phyloP scores from a whole-genome alignment of 2,113 vertebrate genomes.

The Oncorhynchus clarkii region DNA sequence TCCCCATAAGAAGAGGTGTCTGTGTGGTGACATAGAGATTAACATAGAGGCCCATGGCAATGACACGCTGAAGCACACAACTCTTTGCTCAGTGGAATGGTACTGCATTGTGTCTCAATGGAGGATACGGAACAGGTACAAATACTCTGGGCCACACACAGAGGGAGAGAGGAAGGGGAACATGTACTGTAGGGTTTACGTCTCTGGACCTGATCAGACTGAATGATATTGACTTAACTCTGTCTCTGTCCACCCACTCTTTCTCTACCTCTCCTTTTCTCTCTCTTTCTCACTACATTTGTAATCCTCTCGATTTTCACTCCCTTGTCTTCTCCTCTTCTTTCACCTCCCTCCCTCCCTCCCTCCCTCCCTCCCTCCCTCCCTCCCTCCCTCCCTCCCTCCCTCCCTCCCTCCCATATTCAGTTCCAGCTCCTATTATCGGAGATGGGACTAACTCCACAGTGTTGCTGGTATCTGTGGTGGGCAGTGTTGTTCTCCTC shows the following conservation, averaged over 20 bases:
- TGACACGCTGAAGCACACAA: slow-evolving; percentile 53
- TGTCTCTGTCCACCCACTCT: slow-evolving; percentile 5
- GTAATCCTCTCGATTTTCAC: no score
- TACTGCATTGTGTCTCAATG: slow-evolving; percentile 37
- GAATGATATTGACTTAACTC: slow-evolving; percentile 33
- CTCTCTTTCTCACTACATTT: neutral
- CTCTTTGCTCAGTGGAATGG: slow-evolving; percentile 38
- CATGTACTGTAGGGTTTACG: slow-evolving; percentile 16
- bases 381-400: neutral
- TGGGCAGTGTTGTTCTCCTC: slow-evolving; percentile 91
- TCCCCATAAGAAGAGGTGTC: slow-evolving; percentile 1
- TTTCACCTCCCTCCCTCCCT: no score
- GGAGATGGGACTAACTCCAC: slow-evolving; percentile 93
- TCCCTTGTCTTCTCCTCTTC: no score
- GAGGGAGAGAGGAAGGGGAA: slow-evolving; percentile 10
- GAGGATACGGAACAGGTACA: slow-evolving; percentile 5
- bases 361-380: neutral
- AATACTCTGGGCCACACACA: neutral
- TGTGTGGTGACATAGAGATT: slow-evolving; percentile 33
- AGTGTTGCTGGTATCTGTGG: slow-evolving; percentile 89
- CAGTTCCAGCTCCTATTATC: slow-evolving; percentile 93
- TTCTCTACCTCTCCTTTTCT: neutral
- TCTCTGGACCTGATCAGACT: neutral
- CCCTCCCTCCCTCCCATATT: neutral
- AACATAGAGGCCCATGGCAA: slow-evolving; percentile 41